Base-by-base conservation (phyloP, 2,888 invertebrate species). In the Zeuzera pyrina region DNA sequence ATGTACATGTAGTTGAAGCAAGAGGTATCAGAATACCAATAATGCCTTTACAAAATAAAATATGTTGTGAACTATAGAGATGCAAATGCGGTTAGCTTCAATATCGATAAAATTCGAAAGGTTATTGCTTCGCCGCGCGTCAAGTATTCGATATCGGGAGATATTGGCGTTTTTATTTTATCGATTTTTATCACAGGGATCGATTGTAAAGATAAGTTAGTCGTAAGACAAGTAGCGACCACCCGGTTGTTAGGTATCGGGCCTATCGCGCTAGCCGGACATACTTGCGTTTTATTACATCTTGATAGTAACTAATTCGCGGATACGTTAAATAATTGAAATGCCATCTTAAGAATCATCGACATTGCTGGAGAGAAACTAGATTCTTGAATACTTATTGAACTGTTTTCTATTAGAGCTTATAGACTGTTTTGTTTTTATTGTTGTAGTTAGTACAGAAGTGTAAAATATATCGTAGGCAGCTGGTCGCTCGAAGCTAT, bases 151-250 rank as follows among this genome's bases (percentile, higher is more conserved):
- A 66, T 72, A 61, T 70, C 56, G 58, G 57, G 56, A 62, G 57
- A 60, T 61, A 59, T 58, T 57, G 55, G 60, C 58, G 64, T 62
- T 36, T 45, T 43, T 40, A 43, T 46, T 47, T 43, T 66, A 67
- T 74, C 74, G n/a, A 69, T 73, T 77, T 78, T 78, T 78, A 79
- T 79, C 78, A 67, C 53, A 56, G 66, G 76, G 72, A 78, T 79
- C 78, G 81, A 81, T 79, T 72, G 71, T 76, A 63, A 71, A 81
- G 81, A 81, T 81, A 83, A 78, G 70, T 74, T 68, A 64, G 68
- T 72, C 76, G 78, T 78, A 83, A 83, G 79, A 83, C 81, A 68
- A 78, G 83, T 78, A 81, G 83, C 77, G 81, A 66, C 81, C 83
- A 81, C 81, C 79, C 69, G 66, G 60, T 49, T 50, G 48, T n/a